These are phyloP conservation scores for Drosophila prostipennis DNA, from an alignment of 2,888 invertebrate genomes.

Conservation along the genomic window DNA sequence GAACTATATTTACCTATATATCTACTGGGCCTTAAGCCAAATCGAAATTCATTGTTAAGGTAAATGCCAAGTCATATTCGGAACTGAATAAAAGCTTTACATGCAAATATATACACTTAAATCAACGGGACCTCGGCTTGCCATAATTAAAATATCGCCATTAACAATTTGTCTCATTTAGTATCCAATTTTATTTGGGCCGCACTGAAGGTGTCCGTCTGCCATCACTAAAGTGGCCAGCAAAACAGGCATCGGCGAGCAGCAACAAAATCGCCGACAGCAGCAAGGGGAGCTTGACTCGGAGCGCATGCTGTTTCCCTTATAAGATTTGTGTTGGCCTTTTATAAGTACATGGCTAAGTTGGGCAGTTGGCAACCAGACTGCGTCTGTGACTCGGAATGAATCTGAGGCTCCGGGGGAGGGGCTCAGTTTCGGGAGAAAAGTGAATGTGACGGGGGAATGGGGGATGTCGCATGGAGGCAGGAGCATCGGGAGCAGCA, in stretches of 20 bases:
- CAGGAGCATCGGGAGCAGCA: conserved; percentile 19
- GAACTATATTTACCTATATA: no score
- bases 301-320: conserved; percentile 73
- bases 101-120: background rate
- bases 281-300: conserved; percentile 30
- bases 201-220: conserved; percentile 6
- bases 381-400: conserved; percentile 15
- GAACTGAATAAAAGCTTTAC: no score
- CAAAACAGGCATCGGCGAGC: background rate
- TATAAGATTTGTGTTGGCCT: conserved; percentile 75
- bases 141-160: background rate
- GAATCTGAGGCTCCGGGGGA: background rate
- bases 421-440: background rate
- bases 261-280: conserved; percentile 18
- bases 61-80: no score
- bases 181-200: conserved; percentile 2
- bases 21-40: no score
- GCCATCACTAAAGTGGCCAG: conserved; percentile 37
- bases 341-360: conserved; percentile 63
- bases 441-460: conserved; percentile 32
- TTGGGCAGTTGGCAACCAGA: conserved; percentile 32
- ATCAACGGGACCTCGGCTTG: background rate
- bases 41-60: no score
- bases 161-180: background rate
- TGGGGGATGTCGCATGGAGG: conserved; percentile 30